These are phyloP conservation scores for Conus betulinus DNA, from an alignment of 1,140 invertebrate genomes.

Conservation along the genomic window DNA sequence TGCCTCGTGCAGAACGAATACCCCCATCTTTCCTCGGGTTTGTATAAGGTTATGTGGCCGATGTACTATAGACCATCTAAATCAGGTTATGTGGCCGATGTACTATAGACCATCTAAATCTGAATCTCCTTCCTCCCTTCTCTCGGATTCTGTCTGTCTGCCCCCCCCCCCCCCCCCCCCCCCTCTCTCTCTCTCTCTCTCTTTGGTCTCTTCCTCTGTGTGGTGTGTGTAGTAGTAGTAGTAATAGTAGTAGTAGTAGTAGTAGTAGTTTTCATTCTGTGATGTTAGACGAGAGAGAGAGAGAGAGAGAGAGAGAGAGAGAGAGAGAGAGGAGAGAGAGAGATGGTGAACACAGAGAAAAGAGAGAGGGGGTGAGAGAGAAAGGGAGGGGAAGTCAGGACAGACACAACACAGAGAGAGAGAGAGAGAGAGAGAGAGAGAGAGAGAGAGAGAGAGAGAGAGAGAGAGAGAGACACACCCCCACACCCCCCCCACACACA, in stretches of 20 bases:
- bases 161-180: too few species aligned
- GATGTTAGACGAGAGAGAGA: slow-evolving; percentile 12
- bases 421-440: slow-evolving; percentile 5
- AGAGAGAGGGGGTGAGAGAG: neutral
- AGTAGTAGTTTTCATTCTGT: too few species aligned
- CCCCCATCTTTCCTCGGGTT: too few species aligned
- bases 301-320: slow-evolving; percentile 24
- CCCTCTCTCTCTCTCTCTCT: neutral
- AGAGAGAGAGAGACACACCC: neutral
- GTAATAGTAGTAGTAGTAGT: neutral
- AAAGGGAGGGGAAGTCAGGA: neutral
- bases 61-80: neutral
- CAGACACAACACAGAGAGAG: neutral
- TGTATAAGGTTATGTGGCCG: neutral
- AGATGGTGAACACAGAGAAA: neutral
- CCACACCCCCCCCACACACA: too few species aligned
- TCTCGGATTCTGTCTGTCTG: neutral
- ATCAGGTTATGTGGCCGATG: neutral
- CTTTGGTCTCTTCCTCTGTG: too few species aligned
- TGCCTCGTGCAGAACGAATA: too few species aligned
- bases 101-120: neutral
- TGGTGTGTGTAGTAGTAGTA: neutral
- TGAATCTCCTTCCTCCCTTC: neutral
- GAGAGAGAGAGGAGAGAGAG: slow-evolving; percentile 22
- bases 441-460: neutral